Evolutionary conservation across 2,888 invertebrate species (phyloP).

Genomic region (Cryptus viduatorius): DNA sequence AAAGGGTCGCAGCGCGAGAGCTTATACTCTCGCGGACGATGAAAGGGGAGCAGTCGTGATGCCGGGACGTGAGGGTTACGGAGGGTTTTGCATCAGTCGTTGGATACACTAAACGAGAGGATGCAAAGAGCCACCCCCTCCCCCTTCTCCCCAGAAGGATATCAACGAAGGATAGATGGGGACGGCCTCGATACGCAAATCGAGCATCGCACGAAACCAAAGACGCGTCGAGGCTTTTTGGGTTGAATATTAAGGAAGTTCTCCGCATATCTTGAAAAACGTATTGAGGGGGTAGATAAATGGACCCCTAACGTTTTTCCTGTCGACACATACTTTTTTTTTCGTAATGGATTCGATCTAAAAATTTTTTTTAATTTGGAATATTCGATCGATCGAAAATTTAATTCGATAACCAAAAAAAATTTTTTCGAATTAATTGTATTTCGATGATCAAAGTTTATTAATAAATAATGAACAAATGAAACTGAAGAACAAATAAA

Average conservation of each 20-base stretch:
- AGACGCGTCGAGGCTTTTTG: slow-evolving; percentile 46
- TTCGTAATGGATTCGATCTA: neutral
- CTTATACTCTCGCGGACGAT: neutral
- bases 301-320: neutral
- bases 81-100: slow-evolving; percentile 6
- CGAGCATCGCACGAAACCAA: slow-evolving; percentile 48
- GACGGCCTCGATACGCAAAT: slow-evolving; percentile 58
- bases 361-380: neutral
- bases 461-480: too few relatives aligned
- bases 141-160: too few relatives aligned
- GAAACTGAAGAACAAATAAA: too few relatives aligned
- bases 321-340: neutral
- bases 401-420: too few relatives aligned
- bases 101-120: slow-evolving; percentile 23
- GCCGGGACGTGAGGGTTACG: slow-evolving; percentile 31
- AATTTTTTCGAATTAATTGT: too few relatives aligned
- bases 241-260: slow-evolving; percentile 55
- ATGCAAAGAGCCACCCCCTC: neutral
- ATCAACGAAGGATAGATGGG: neutral
- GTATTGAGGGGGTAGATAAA: neutral
- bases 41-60: slow-evolving; percentile 26
- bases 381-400: too few relatives aligned
- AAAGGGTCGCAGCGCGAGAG: slow-evolving; percentile 13
- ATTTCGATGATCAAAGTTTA: too few relatives aligned
- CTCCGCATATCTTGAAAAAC: slow-evolving; percentile 1